phyloP scores from a whole-genome alignment of 1,140 invertebrate genomes.

The Drosophila subpulchrella region DNA sequence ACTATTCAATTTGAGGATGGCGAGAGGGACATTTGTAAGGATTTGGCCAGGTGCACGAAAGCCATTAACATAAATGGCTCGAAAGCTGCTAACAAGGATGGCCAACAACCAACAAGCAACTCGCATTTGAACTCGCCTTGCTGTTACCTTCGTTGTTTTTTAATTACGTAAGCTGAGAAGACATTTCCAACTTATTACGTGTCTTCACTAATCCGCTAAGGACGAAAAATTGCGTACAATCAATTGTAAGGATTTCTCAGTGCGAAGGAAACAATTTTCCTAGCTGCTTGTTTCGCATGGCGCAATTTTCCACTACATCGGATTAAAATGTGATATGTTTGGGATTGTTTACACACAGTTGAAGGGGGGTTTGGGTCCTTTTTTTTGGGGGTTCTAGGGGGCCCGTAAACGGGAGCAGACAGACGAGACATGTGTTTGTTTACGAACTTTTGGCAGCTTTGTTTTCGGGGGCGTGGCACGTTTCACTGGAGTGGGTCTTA shows the following conservation, averaged over 20 bases:
- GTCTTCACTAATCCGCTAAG: conserved; percentile 60
- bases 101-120: conserved; percentile 14
- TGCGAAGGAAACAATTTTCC: conserved; percentile 61
- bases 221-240: conserved; percentile 69
- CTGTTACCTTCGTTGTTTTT: conserved; percentile 4
- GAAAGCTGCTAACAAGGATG: conserved; percentile 42
- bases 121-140: not conserved
- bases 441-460: conserved; percentile 80
- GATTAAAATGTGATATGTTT: conserved; percentile 83
- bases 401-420: conserved; percentile 9
- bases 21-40: conserved; percentile 47
- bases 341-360: conserved; percentile 76
- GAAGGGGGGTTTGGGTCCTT: not conserved
- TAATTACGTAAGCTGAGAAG: conserved; percentile 51
- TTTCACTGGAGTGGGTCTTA: conserved; percentile 72
- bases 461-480: conserved; percentile 50
- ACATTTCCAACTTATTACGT: conserved; percentile 65
- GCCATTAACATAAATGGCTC: conserved; percentile 50
- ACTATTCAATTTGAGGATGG: conserved; percentile 40
- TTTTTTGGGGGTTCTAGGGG: not conserved
- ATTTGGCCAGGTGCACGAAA: conserved; percentile 49
- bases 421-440: conserved; percentile 79
- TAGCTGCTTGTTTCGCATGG: conserved; percentile 47
- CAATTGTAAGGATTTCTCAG: conserved; percentile 54
- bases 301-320: conserved; percentile 81